A percentile compares a stretch with the other conserved stretches of the same genome.
Conservation (phyloP, 2,888 invertebrate species). For the Xanthia togata region DNA sequence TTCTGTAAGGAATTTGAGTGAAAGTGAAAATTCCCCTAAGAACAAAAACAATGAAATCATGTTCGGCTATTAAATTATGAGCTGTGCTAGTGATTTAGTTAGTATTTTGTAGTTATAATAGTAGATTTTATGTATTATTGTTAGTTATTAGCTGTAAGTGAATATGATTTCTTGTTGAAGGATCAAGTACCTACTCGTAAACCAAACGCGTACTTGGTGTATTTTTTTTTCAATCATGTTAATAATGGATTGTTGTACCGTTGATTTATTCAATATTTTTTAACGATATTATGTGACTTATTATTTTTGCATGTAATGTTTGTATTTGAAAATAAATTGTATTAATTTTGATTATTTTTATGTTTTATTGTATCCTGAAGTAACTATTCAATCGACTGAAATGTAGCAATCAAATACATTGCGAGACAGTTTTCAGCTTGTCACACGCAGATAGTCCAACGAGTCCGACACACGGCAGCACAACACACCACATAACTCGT, state of each 20-base stretch:
- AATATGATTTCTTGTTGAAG: background rate
- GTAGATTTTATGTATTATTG: background rate
- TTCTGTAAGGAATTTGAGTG: conserved; percentile 2
- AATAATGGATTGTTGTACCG: background rate
- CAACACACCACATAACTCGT: background rate
- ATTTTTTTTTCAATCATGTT: background rate
- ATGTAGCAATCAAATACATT: background rate
- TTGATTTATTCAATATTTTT: background rate
- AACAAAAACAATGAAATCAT: conserved; percentile 9
- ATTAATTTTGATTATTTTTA: background rate
- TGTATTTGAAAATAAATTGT: conserved; percentile 31
- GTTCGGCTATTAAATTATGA: conserved; percentile 2
- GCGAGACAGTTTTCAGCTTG: background rate
- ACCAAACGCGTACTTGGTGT: background rate
- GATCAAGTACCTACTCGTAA: background rate
- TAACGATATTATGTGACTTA: background rate
- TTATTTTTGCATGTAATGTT: background rate
- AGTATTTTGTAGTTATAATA: background rate
- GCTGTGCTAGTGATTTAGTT: background rate
- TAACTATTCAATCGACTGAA: background rate
- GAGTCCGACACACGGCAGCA: background rate
- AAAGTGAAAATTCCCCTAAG: conserved; percentile 10
- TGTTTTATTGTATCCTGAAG: conserved; percentile 17
- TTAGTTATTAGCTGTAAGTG: background rate
- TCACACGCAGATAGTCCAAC: background rate